Evolutionary conservation across 2,113 vertebrate genomes (phyloP).

Genomic region (Spea bombifrons): DNA sequence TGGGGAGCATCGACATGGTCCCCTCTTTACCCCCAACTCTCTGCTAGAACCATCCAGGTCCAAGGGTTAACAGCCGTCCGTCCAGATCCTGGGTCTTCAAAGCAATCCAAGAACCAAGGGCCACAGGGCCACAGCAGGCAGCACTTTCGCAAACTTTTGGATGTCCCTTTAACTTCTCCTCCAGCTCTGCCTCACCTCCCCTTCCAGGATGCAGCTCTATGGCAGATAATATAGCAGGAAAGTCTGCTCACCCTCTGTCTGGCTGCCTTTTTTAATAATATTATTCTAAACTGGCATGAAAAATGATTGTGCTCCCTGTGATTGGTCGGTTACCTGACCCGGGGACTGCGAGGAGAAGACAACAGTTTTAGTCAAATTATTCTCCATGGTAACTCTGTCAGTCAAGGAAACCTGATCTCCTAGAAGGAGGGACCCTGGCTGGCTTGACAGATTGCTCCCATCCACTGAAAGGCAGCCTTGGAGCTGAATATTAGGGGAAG

Average conservation of each 20-base stretch:
- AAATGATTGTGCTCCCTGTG: conserved; percentile 91
- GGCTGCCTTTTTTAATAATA: conserved; percentile 85
- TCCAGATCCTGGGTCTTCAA: conserved; percentile 1
- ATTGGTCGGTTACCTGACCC: conserved; percentile 99
- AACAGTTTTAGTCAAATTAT: conserved; percentile 99
- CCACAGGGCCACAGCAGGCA: background rate
- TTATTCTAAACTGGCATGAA: conserved; percentile 98
- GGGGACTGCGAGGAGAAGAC: conserved; percentile 94
- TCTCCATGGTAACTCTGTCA: conserved; percentile 99
- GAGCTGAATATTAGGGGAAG: conserved; percentile 70
- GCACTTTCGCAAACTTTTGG: background rate
- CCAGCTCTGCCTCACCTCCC: conserved; percentile 10
- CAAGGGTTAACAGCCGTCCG: background rate
- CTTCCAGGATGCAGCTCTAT: conserved; percentile 54
- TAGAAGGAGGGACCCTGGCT: conserved; percentile 88
- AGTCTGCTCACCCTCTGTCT: conserved; percentile 59
- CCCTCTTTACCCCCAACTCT: background rate
- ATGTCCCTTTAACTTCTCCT: conserved; percentile 14
- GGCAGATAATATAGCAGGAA: conserved; percentile 71
- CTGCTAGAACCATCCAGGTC: conserved; percentile 22
- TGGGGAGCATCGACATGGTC: conserved; percentile 91
- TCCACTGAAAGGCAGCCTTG: conserved; percentile 69
- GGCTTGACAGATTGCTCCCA: conserved; percentile 81
- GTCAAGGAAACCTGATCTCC: conserved; percentile 93
- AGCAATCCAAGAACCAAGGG: conserved; percentile 19